These are phyloP conservation scores for Leptinotarsa rubiginosa DNA, from an alignment of 2,888 invertebrate species.

Conservation along the genomic window DNA sequence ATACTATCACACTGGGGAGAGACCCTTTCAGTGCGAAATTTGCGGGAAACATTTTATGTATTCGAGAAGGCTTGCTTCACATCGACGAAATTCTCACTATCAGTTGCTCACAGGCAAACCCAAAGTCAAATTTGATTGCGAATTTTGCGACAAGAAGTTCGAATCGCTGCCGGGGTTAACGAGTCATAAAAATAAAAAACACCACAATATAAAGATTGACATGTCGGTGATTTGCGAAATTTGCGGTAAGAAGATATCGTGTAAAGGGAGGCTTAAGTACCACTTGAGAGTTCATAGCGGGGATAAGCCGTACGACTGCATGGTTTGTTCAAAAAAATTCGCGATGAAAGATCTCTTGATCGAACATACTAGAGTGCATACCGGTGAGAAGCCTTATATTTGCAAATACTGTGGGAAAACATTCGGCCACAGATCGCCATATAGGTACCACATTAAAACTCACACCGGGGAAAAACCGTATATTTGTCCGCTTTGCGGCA, in stretches of 20 bases:
- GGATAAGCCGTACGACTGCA: conserved; percentile 66
- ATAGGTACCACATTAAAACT: conserved; percentile 72
- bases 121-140: conserved; percentile 61
- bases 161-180: conserved; percentile 58
- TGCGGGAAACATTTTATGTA: conserved; percentile 69
- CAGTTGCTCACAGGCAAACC: conserved; percentile 60
- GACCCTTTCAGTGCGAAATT: conserved; percentile 52
- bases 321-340: conserved; percentile 68
- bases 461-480: conserved; percentile 74
- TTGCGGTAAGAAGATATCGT: conserved; percentile 61
- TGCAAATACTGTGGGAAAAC: conserved; percentile 59
- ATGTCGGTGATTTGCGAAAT: conserved; percentile 65
- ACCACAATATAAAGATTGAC: conserved; percentile 63
- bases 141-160: conserved; percentile 62
- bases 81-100: conserved; percentile 68
- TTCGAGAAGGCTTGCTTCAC: conserved; percentile 68
- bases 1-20: conserved; percentile 69
- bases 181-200: conserved; percentile 55
- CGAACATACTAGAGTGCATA: conserved; percentile 56
- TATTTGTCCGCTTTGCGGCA: conserved; percentile 63
- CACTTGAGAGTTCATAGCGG: conserved; percentile 62
- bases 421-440: conserved; percentile 72
- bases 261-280: conserved; percentile 60
- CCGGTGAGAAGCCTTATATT: conserved; percentile 62
- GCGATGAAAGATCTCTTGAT: conserved; percentile 63